Percentiles rank a stretch among this genome's conserved stretches.
Evolutionary conservation across 1,140 invertebrate species (phyloP).

Genomic region (Diabrotica undecimpunctata): DNA sequence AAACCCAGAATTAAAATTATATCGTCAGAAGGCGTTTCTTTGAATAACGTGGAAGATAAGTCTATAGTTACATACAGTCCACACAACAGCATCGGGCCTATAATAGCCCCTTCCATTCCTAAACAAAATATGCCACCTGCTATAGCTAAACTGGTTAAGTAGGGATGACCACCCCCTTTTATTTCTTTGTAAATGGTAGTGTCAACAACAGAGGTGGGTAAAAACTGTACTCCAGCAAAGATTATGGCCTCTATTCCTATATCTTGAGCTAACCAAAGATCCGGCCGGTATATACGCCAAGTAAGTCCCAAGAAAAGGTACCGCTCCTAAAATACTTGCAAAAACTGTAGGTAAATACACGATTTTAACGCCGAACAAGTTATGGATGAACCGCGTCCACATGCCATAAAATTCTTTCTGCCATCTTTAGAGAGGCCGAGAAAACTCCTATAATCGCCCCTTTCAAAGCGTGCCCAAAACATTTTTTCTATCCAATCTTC

Average conservation of each 20-base stretch:
- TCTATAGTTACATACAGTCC: constrained; percentile 77
- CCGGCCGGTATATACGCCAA: constrained; percentile 91
- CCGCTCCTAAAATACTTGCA: constrained; percentile 87
- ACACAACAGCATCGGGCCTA: constrained; percentile 92
- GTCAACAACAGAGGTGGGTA: constrained; percentile 89
- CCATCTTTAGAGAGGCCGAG: constrained; percentile 93
- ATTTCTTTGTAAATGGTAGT: constrained; percentile 96
- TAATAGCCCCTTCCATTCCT: constrained; percentile 93
- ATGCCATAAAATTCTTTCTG: constrained; percentile 94
- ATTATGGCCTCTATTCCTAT: constrained; percentile 70
- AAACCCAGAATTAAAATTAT: too few species aligned
- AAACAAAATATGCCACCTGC: constrained; percentile 97
- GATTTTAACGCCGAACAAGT: constrained; percentile 90
- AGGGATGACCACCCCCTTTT: constrained; percentile 95
- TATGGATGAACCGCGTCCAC: constrained; percentile 97
- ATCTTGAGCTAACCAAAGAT: constrained; percentile 89
- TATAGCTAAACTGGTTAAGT: constrained; percentile 95
- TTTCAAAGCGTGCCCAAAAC: constrained; percentile 73
- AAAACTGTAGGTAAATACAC: constrained; percentile 93
- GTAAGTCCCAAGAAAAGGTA: constrained; percentile 93
- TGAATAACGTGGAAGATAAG: constrained; percentile 59
- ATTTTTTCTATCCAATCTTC: too few species aligned
- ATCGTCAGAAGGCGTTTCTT: constrained; percentile 53
- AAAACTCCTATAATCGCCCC: constrained; percentile 79
- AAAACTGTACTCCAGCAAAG: constrained; percentile 79